Conservation (phyloP, 1,140 invertebrate genomes). For the Zaprionus tsacasi region DNA sequence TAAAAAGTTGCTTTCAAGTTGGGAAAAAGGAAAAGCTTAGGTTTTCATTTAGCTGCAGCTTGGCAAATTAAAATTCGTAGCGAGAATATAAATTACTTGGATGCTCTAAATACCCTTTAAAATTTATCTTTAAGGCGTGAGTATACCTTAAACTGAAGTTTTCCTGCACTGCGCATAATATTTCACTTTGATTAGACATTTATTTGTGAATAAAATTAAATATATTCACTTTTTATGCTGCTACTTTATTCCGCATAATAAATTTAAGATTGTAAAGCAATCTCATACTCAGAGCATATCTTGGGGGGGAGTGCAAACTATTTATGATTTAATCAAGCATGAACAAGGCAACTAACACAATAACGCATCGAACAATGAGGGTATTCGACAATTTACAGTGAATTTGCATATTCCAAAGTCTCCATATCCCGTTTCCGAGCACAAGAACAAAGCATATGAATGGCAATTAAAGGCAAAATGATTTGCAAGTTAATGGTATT, state of each 20-base stretch:
- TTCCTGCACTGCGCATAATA: neutral
- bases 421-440: slow-evolving; percentile 13
- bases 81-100: neutral
- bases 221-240: slow-evolving; percentile 6
- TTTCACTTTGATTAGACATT: neutral
- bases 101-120: neutral
- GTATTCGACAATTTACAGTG: slow-evolving; percentile 35
- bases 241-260: slow-evolving; percentile 60
- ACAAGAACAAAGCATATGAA: slow-evolving; percentile 44
- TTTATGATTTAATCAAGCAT: slow-evolving; percentile 72
- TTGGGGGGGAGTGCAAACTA: slow-evolving; percentile 30
- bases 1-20: too few species aligned
- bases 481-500: slow-evolving; percentile 14
- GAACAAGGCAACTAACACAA: slow-evolving; percentile 48
- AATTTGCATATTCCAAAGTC: slow-evolving; percentile 43
- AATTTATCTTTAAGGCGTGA: neutral
- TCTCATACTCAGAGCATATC: slow-evolving; percentile 26
- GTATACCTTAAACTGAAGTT: neutral
- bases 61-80: neutral
- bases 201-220: neutral
- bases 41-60: neutral
- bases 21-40: neutral
- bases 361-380: slow-evolving; percentile 16
- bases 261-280: slow-evolving; percentile 59
- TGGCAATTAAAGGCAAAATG: slow-evolving; percentile 49